Percentiles rank a stretch among this genome's conserved stretches.
Evolutionary conservation across 2,797 vertebrate genomes (phyloP).

Genomic region (Gila robusta): DNA sequence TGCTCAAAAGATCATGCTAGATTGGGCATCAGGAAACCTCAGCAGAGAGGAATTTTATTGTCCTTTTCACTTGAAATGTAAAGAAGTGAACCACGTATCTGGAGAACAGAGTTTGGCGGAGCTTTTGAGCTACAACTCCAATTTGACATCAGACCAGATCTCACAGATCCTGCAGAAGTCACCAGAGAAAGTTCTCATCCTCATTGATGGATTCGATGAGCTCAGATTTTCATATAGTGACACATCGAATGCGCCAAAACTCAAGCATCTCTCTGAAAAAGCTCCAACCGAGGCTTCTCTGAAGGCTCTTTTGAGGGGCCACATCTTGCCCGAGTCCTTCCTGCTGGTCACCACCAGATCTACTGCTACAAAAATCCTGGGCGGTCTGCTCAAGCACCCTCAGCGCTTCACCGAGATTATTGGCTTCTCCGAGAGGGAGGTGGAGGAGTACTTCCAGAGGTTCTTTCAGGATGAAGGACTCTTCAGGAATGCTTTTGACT

Average conservation of each 20-base stretch:
- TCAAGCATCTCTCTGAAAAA: conserved; percentile 11
- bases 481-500: conserved; percentile 13
- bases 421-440: conserved; percentile 41
- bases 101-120: conserved; percentile 28
- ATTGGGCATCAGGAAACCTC: conserved; percentile 44
- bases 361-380: conserved; percentile 21
- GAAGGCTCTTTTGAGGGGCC: conserved; percentile 30
- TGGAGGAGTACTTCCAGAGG: conserved; percentile 47
- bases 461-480: conserved; percentile 35
- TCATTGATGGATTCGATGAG: conserved; percentile 59
- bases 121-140: conserved; percentile 32
- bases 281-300: conserved; percentile 11
- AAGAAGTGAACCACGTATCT: conserved; percentile 43
- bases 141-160: conserved; percentile 31
- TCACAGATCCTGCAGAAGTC: conserved; percentile 31
- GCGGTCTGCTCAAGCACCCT: conserved; percentile 36
- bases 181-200: conserved; percentile 34
- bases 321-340: conserved; percentile 11
- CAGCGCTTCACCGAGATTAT: conserved; percentile 48
- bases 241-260: background rate
- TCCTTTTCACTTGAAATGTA: conserved; percentile 50
- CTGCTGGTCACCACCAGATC: conserved; percentile 50
- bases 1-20: conserved; percentile 49
- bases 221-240: conserved; percentile 17
- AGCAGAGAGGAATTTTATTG: conserved; percentile 16